Conservation (phyloP, 2,888 invertebrate species). For the Anaspis maculata region DNA sequence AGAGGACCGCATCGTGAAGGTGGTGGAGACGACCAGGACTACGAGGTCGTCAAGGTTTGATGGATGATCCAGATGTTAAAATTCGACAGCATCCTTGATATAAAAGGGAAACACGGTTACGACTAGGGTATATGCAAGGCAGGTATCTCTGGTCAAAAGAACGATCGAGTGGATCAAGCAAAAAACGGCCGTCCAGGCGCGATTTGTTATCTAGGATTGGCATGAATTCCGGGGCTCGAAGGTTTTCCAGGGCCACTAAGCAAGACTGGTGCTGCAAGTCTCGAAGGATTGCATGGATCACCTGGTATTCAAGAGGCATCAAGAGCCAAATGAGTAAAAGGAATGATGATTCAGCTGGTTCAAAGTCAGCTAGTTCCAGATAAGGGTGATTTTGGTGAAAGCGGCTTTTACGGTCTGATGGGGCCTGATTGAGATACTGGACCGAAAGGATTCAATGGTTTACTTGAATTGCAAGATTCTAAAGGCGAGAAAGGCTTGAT, state of each 20-base stretch:
- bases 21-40: too few species aligned
- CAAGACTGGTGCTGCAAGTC: constrained; percentile 36
- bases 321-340: constrained; percentile 35
- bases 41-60: constrained; percentile 57
- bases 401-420: constrained; percentile 51
- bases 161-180: constrained; percentile 48
- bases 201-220: constrained; percentile 52
- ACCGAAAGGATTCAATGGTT: constrained; percentile 8
- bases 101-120: constrained; percentile 56
- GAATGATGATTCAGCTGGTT: constrained; percentile 22
- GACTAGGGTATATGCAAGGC: constrained; percentile 58
- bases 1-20: constrained; percentile 69
- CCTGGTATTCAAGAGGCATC: constrained; percentile 39
- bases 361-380: constrained; percentile 40
- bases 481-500: constrained; percentile 47
- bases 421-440: constrained; percentile 49
- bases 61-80: constrained; percentile 58
- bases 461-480: constrained; percentile 46
- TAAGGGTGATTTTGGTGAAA: constrained; percentile 45
- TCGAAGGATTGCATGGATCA: constrained; percentile 34
- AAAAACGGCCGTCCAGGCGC: constrained; percentile 44
- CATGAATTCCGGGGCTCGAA: constrained; percentile 44
- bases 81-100: constrained; percentile 49
- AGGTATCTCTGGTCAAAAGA: constrained; percentile 46
- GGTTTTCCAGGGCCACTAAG: constrained; percentile 45